Percentiles rank a stretch among this genome's conserved stretches.
phyloP scores from a whole-genome alignment of 2,113 vertebrate species.

The Semicossyphus pulcher region DNA sequence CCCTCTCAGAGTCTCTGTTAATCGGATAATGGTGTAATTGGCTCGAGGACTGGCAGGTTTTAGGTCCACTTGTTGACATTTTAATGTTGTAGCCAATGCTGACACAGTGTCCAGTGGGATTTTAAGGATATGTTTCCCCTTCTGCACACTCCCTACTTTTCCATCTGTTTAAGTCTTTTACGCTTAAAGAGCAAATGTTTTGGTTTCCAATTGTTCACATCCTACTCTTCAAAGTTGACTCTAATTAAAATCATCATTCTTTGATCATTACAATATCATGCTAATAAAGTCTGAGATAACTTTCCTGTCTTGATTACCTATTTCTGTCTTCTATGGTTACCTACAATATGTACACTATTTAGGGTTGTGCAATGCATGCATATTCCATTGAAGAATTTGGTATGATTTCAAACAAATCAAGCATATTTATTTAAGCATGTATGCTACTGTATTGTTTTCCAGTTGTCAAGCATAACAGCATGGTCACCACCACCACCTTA shows the following conservation, averaged over 20 bases:
- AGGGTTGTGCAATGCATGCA: not conserved
- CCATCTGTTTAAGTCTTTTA: constrained; percentile 66
- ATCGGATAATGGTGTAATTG: constrained; percentile 54
- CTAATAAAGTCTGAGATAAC: not conserved
- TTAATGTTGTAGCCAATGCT: constrained; percentile 49
- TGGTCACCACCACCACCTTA: not conserved
- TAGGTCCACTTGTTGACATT: constrained; percentile 65
- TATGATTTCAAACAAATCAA: not conserved
- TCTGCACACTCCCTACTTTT: constrained; percentile 42
- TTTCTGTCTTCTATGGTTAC: not conserved
- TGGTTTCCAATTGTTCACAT: constrained; percentile 4
- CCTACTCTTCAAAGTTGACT: constrained; percentile 21
- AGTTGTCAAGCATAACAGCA: constrained; percentile 33
- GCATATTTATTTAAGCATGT: constrained; percentile 4
- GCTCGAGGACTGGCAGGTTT: constrained; percentile 36
- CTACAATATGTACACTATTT: not conserved
- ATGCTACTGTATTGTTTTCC: constrained; percentile 33
- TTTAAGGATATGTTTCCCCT: constrained; percentile 43
- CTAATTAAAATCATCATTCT: not conserved
- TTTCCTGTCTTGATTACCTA: not conserved
- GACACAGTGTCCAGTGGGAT: constrained; percentile 40
- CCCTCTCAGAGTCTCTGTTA: constrained; percentile 17
- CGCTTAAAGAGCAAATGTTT: constrained; percentile 19
- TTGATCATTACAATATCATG: not conserved
- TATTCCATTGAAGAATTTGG: constrained; percentile 15